phyloP scores from a whole-genome alignment of 2,888 invertebrate genomes.

The Phyto melanocephala region DNA sequence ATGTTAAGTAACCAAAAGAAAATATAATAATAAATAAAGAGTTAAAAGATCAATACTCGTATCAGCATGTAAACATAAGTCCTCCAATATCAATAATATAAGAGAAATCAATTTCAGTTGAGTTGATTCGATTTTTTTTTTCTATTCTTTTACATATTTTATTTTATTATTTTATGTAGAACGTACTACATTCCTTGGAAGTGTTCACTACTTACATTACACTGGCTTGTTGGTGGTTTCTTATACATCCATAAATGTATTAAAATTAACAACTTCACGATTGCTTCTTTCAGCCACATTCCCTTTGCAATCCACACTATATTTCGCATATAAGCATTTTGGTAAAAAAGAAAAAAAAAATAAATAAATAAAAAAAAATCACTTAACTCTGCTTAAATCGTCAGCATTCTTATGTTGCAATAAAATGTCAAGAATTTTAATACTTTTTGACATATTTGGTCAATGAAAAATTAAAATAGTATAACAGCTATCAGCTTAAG shows the following conservation, averaged over 20 bases:
- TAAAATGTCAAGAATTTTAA: slow-evolving; percentile 36
- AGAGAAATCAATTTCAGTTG: too few relatives aligned
- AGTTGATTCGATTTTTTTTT: too few relatives aligned
- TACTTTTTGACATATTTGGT: slow-evolving; percentile 34
- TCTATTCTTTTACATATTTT: too few relatives aligned
- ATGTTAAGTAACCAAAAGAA: too few relatives aligned
- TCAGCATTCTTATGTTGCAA: slow-evolving; percentile 8
- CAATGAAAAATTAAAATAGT: slow-evolving; percentile 35
- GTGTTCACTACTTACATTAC: not conserved
- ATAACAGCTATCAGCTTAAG: slow-evolving; percentile 2
- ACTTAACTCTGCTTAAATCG: not conserved
- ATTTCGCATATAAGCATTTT: not conserved
- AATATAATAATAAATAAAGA: too few relatives aligned
- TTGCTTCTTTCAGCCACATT: not conserved
- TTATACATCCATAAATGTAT: not conserved
- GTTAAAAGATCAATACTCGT: too few relatives aligned
- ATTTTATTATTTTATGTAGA: too few relatives aligned
- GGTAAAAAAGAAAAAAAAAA: not conserved
- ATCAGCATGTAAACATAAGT: too few relatives aligned
- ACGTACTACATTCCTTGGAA: too few relatives aligned
- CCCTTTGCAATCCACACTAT: not conserved
- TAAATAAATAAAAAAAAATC: not conserved
- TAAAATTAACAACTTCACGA: slow-evolving; percentile 1
- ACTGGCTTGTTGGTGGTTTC: not conserved
- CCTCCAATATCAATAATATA: too few relatives aligned